These are phyloP conservation scores for Microcaecilia unicolor DNA, from an alignment of 2,797 vertebrate genomes.

Conservation along the genomic window DNA sequence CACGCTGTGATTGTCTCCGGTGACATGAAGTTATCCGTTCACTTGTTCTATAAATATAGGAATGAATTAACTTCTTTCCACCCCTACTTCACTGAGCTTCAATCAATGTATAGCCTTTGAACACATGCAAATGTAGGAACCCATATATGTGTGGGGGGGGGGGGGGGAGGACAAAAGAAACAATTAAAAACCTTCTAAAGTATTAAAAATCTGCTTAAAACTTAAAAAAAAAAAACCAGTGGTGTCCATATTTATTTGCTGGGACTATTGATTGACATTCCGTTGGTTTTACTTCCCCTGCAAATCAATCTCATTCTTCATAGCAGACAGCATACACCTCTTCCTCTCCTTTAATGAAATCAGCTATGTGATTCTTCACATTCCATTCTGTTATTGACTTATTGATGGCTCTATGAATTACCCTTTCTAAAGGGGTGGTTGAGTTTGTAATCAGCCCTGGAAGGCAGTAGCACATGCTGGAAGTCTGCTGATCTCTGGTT, in stretches of 20 bases:
- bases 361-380: neutral
- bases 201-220: slow-evolving; percentile 9
- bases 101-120: no score
- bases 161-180: no score
- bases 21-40: no score
- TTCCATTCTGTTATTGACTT: slow-evolving; percentile 1
- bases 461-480: slow-evolving; percentile 16
- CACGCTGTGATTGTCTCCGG: no score
- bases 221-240: slow-evolving; percentile 24
- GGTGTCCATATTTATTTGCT: slow-evolving; percentile 15
- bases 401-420: neutral
- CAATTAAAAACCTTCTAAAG: slow-evolving; percentile 17
- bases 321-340: neutral
- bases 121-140: no score
- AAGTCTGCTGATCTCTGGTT: no score
- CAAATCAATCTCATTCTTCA: slow-evolving; percentile 23
- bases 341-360: slow-evolving; percentile 13
- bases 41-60: no score
- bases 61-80: no score
- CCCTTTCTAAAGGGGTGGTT: rapidly evolving
- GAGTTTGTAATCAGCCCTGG: no score
- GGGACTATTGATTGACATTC: slow-evolving; percentile 20
- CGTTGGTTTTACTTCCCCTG: slow-evolving; percentile 21
- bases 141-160: no score
- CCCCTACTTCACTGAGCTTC: no score